Evolutionary conservation across 2,888 invertebrate genomes (phyloP), one percentile per base, ranked within the genome.

Genomic region (Rhagophthalmus giganteus): DNA sequence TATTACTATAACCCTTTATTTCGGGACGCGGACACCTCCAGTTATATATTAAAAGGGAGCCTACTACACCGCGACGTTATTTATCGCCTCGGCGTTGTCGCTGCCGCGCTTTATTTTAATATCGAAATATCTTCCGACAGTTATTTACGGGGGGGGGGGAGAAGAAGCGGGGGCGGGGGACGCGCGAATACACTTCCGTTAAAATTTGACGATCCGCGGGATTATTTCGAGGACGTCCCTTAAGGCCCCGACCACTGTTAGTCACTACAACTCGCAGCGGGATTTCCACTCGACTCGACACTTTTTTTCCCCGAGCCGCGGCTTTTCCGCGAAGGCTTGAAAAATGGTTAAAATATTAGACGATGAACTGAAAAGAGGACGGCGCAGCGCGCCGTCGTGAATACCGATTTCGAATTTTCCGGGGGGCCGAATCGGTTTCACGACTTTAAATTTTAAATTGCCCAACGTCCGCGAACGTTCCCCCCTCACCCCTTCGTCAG

Each of bases 1-100:
- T 52, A 41, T 41, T 41, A 20, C 30, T 35, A 27, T 41, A 37
- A 41, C 34, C 33, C 45, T 28, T 37, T 42, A 49, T 42, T 49
- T 35, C 20, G 32, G 27, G 34, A 13, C 33, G 37, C 12, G 15
- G 35, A 27, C 34, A 33, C 39, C 33, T 40, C 12, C 10, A 33
- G 33, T 15, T 42, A 34, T 46, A 38, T 27, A 44, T 44, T 44
- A 44, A 44, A 44, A 24, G 34, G n/a, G 26, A 26, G 26, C 4
- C 7, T 5, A 20, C 20, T 20, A 20, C 20, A 3, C 9, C 7
- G 27, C 27, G 10, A 27, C 11, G 46, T 46, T 46, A 46, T 46
- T 46, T 46, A 46, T 46, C 38, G 37, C 25, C 38, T 38, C 20
- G 20, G 7, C 7, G 20, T 20, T 7, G 3, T 7, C 20, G 7